These are phyloP conservation scores for Cyprinella venusta DNA, from an alignment of 2,797 vertebrate species.

Conservation along the genomic window DNA sequence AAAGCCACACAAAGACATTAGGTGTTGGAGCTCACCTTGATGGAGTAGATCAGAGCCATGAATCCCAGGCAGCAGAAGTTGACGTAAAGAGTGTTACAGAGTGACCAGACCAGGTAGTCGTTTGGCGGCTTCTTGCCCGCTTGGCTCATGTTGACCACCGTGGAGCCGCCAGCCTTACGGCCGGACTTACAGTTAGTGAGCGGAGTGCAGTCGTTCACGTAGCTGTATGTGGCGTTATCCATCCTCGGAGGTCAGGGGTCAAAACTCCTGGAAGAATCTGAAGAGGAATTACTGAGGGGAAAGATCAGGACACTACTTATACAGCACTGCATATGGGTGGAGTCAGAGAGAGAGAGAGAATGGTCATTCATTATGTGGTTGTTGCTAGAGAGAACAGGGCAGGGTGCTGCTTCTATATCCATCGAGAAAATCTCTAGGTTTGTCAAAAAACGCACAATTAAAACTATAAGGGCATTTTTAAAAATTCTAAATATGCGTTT, in stretches of 20 bases:
- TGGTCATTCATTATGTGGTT: conserved; percentile 81
- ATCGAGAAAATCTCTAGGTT: conserved; percentile 9
- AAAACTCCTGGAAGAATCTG: conserved; percentile 58
- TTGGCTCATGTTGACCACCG: conserved; percentile 78
- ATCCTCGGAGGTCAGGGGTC: conserved; percentile 61
- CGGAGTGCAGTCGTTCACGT: conserved; percentile 81
- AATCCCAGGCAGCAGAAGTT: conserved; percentile 88
- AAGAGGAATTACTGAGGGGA: conserved; percentile 27
- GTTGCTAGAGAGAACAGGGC: conserved; percentile 58
- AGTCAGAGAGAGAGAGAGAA: conserved; percentile 59
- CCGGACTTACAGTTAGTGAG: conserved; percentile 78
- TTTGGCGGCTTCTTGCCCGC: conserved; percentile 68
- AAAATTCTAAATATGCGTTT: neutral
- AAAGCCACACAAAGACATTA: neutral
- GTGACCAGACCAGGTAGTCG: conserved; percentile 85
- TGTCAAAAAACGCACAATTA: neutral
- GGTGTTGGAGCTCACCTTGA: conserved; percentile 77
- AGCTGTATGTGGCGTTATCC: conserved; percentile 84
- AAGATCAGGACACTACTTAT: conserved; percentile 68
- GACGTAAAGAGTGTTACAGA: conserved; percentile 84
- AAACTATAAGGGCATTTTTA: neutral
- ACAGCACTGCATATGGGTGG: conserved; percentile 65
- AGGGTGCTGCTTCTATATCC: conserved; percentile 17
- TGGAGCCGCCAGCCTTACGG: conserved; percentile 74
- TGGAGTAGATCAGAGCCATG: conserved; percentile 84